Conservation (phyloP, 2,113 vertebrate genomes). For the Empidonax alnorum region DNA sequence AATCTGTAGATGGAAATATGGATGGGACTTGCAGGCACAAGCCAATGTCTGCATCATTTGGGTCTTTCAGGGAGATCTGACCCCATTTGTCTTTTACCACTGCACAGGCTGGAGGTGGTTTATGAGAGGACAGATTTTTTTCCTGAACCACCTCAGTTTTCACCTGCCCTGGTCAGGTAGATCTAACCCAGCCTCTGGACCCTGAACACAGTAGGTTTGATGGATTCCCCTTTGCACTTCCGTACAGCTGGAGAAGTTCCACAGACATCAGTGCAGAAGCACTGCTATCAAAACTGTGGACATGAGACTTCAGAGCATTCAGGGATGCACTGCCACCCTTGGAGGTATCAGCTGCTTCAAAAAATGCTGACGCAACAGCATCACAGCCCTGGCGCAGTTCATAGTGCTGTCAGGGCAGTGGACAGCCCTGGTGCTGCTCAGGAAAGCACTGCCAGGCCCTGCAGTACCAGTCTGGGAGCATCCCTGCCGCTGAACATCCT, state of each 20-base stretch:
- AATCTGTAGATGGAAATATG: background rate
- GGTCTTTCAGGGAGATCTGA: background rate
- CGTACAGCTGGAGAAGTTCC: background rate
- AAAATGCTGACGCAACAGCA: background rate
- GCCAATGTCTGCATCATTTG: background rate
- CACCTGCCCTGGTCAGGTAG: background rate
- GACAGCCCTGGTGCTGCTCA: background rate
- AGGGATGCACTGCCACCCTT: background rate
- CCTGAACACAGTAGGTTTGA: background rate
- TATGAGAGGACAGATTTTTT: background rate
- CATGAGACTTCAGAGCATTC: background rate
- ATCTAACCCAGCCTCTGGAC: background rate
- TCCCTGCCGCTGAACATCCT: background rate
- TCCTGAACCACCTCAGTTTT: background rate
- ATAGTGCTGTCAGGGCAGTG: background rate
- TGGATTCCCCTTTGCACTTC: background rate
- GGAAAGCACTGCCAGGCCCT: background rate
- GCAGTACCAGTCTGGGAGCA: background rate
- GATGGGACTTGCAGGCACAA: background rate
- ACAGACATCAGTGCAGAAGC: accelerated
- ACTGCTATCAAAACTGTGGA: background rate
- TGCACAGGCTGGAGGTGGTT: background rate
- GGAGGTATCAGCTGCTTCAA: background rate
- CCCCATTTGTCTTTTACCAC: too few species aligned
- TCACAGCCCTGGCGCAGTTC: background rate